These are phyloP conservation scores for Muschampia plurimacula DNA, from an alignment of 2,888 invertebrate species.

Conservation along the genomic window DNA sequence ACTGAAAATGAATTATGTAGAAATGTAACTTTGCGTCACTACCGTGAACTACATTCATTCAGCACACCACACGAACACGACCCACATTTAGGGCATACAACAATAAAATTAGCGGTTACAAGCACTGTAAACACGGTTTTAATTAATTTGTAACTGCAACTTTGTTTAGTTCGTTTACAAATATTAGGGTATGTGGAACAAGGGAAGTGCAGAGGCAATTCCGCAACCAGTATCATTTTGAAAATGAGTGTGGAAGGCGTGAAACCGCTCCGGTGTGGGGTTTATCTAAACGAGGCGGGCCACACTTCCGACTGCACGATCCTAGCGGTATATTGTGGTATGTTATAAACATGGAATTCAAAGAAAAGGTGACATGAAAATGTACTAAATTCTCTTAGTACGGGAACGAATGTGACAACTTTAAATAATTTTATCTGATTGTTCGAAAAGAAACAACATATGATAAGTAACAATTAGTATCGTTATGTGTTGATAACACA, in stretches of 20 bases:
- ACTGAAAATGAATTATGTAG: neutral
- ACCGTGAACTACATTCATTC: neutral
- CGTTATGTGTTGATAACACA: too few species aligned
- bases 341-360: too few species aligned
- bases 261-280: constrained; percentile 14
- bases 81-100: neutral
- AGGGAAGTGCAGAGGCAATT: constrained; percentile 30
- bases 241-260: constrained; percentile 30
- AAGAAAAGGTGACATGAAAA: too few species aligned
- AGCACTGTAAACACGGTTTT: constrained; percentile 27
- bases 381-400: too few species aligned
- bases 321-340: too few species aligned
- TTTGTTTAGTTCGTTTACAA: constrained; percentile 17
- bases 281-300: neutral
- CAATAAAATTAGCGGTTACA: constrained; percentile 21
- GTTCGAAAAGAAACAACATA: too few species aligned
- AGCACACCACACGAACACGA: neutral
- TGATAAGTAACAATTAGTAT: too few species aligned
- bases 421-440: too few species aligned
- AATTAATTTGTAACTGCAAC: constrained; percentile 31
- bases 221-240: constrained; percentile 31
- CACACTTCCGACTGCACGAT: too few species aligned
- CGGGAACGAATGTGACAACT: too few species aligned
- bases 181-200: constrained; percentile 6
- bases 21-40: neutral